These are phyloP conservation scores for Loxodonta africana DNA, from an alignment of 2,113 vertebrate genomes.

Conservation along the genomic window DNA sequence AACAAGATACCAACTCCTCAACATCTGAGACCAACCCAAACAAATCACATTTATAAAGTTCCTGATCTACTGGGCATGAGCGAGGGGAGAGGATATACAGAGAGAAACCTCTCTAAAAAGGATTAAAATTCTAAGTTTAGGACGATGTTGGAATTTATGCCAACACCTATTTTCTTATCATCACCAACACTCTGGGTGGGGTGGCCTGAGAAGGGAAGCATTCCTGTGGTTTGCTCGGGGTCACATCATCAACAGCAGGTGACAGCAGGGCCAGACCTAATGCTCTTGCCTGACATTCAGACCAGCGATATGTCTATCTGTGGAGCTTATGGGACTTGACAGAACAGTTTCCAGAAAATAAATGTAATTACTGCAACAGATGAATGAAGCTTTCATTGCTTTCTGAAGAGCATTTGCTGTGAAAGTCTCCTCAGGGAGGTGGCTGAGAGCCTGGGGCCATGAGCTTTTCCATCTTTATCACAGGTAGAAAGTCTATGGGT, in stretches of 20 bases:
- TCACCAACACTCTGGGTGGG: not conserved
- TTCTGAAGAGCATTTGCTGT: not conserved
- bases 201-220: not conserved
- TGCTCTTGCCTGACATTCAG: not conserved
- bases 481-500: not conserved
- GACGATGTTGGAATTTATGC: not conserved
- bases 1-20: not conserved
- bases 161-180: not conserved
- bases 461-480: not conserved
- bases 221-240: not conserved
- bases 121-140: not conserved
- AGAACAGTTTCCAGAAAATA: conserved; percentile 57
- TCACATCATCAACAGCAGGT: not conserved
- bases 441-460: not conserved
- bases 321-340: not conserved
- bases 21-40: not conserved
- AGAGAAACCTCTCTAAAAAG: not conserved
- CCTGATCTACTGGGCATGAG: not conserved
- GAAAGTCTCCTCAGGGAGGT: not conserved
- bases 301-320: not conserved
- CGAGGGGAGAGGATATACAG: not conserved
- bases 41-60: not conserved
- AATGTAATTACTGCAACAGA: conserved; percentile 65
- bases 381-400: conserved; percentile 22
- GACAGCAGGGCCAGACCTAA: not conserved